Conservation (phyloP, 2,113 vertebrate genomes). For the Oreochromis tanganicae region DNA sequence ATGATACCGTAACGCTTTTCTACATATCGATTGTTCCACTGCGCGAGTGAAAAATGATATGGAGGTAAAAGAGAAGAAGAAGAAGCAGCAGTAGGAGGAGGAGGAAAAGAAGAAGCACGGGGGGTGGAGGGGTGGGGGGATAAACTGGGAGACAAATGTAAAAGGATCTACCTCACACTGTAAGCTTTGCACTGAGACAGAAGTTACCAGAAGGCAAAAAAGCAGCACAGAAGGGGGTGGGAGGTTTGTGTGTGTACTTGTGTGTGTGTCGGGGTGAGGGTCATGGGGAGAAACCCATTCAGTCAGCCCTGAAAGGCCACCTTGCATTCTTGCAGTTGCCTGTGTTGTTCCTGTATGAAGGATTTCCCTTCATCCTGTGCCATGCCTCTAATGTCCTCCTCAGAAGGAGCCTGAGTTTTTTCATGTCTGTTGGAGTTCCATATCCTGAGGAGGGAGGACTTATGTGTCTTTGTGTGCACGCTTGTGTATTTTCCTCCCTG, state of each 20-base stretch:
- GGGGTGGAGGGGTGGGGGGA: background rate
- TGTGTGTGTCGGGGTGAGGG: constrained; percentile 37
- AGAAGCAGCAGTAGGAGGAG: constrained; percentile 27
- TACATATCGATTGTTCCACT: constrained; percentile 66
- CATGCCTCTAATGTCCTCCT: constrained; percentile 74
- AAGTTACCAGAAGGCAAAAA: constrained; percentile 71
- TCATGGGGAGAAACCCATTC: constrained; percentile 63
- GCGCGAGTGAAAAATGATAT: constrained; percentile 67
- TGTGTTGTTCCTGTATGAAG: constrained; percentile 63
- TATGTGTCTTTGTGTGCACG: constrained; percentile 48
- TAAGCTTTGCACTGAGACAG: constrained; percentile 38
- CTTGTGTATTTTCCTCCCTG: constrained; percentile 51
- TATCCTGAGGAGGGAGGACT: constrained; percentile 72
- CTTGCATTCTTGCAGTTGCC: constrained; percentile 53
- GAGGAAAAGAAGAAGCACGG: background rate
- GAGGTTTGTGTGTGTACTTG: constrained; percentile 13
- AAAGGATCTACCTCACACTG: constrained; percentile 66
- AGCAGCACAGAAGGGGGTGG: constrained; percentile 30
- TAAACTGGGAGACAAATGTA: constrained; percentile 67
- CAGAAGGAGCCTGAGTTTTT: constrained; percentile 64
- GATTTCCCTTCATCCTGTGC: constrained; percentile 76
- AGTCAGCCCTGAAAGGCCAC: constrained; percentile 68
- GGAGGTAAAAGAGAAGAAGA: constrained; percentile 40
- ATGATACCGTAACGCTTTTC: constrained; percentile 55
- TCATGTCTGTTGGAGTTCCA: constrained; percentile 71